Evolutionary conservation across 2,888 invertebrate genomes (phyloP), one percentile per base, ranked within the genome.

Genomic region (Eilema sororculum): DNA sequence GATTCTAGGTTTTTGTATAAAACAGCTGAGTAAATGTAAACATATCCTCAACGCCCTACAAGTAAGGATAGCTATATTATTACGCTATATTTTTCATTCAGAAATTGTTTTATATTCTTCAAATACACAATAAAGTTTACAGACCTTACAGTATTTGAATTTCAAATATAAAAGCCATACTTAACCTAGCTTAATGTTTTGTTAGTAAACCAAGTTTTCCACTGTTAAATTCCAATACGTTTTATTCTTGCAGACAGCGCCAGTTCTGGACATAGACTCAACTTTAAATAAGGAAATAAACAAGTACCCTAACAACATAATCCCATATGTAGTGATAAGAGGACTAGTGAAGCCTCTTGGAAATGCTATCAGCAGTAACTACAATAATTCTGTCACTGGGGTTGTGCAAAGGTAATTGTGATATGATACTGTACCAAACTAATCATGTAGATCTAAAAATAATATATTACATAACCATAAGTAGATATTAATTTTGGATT

Each of bases 301-400:
- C 62, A 96, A 96, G 67, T 96, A 96, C 77, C 95, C 96, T 6
- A 96, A 97, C 75, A 95, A 96, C 76, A 97, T 96, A 78, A 94
- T 98, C 73, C 96, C 97, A 0, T 98, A 98, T 92, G 97, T 97
- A 59, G 97, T 97, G 28, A 95, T 98, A 68, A 93, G 97, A 69
- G 98, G 98, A 0, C 95, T 96, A 33, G 97, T 98, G 0, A 97
- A 97, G 85, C 97, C 98, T 0, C 93, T 98, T 6, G 97, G 98
- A 10, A 96, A 96, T 78, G 97, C 98, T 3, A 96, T 98, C 74
- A 96, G 96, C 68, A 98, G 98, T 90, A 96, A 96, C 80, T 97
- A 97, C 89, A 97, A 97, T 85, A 96, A 96, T 68, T 95, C 96
- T 68, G 96, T 98, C 4, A 96, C 96, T 28, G 98, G 98, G 59